Percentiles rank a stretch among this genome's conserved stretches.
These are phyloP conservation scores for Antechinus flavipes DNA, from an alignment of 2,113 vertebrate species.

Conservation along the genomic window DNA sequence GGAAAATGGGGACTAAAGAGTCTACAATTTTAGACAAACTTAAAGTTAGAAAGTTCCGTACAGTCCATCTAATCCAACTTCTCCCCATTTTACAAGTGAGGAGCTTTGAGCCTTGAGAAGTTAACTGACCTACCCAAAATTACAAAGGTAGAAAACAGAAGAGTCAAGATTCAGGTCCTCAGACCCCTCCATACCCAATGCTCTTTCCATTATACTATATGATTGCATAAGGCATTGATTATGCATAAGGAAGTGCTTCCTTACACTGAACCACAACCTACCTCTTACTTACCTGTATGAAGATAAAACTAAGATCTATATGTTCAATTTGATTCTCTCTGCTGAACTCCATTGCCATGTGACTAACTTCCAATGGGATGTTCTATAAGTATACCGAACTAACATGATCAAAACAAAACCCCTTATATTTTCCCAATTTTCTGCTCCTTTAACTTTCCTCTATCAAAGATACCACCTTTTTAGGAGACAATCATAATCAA, in stretches of 20 bases:
- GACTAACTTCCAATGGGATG: no score
- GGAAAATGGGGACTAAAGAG: not conserved
- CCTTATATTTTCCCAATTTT: no score
- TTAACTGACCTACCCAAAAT: not conserved
- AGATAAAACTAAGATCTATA: not conserved
- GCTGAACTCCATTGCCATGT: no score
- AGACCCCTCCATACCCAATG: not conserved
- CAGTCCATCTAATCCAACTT: not conserved
- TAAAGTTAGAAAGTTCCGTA: not conserved
- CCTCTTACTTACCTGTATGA: not conserved
- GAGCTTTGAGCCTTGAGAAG: not conserved
- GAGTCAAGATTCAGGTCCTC: not conserved
- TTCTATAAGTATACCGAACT: no score
- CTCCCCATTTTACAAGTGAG: not conserved
- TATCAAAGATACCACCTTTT: no score
- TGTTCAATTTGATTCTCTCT: no score
- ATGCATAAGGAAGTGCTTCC: not conserved
- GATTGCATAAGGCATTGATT: not conserved
- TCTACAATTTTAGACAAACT: not conserved
- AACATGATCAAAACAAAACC: no score
- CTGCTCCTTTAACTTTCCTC: no score
- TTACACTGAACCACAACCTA: not conserved
- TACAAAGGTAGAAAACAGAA: not conserved
- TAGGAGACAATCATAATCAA: no score
- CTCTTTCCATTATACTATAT: not conserved